A percentile compares a stretch with the other conserved stretches of the same genome.
Evolutionary conservation across 2,797 vertebrate genomes (phyloP).

Genomic region (Cetoscarus ocellatus): DNA sequence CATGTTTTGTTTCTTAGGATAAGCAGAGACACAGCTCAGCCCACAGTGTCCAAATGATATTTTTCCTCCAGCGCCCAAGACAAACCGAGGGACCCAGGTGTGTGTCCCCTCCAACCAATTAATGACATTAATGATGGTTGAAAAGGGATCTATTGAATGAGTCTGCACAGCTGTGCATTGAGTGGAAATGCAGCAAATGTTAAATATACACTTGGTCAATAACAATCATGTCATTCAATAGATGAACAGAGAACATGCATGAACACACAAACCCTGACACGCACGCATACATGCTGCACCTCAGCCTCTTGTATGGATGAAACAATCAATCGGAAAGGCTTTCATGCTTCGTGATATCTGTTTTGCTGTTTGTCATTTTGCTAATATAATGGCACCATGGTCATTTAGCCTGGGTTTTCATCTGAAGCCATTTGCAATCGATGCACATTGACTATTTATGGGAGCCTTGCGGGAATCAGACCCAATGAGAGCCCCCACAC

Average conservation of each 20-base stretch:
- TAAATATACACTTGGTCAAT: constrained; percentile 45
- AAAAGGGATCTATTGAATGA: constrained; percentile 42
- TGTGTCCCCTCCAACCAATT: constrained; percentile 60
- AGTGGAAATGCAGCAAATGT: constrained; percentile 32
- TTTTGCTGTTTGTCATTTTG: constrained; percentile 73
- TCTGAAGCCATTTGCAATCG: constrained; percentile 71
- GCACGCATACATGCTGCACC: constrained; percentile 25
- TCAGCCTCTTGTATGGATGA: constrained; percentile 46
- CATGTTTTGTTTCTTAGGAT: neutral
- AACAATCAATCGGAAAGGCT: constrained; percentile 67
- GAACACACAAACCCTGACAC: constrained; percentile 21
- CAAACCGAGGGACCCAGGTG: constrained; percentile 67
- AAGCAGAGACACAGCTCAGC: constrained; percentile 6
- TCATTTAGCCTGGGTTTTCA: constrained; percentile 69
- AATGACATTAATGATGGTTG: constrained; percentile 67
- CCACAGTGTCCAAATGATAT: constrained; percentile 11
- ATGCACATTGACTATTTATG: constrained; percentile 79
- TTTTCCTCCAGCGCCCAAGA: constrained; percentile 18
- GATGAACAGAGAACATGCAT: constrained; percentile 16
- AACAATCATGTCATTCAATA: constrained; percentile 41
- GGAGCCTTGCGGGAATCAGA: constrained; percentile 64
- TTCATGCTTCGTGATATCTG: constrained; percentile 69
- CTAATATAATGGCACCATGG: constrained; percentile 65
- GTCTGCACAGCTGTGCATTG: constrained; percentile 34
- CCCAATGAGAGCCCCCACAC: constrained; percentile 59